phyloP scores from a whole-genome alignment of 92 coral and sea anemone genomes.

The Zoanthus sociatus region DNA sequence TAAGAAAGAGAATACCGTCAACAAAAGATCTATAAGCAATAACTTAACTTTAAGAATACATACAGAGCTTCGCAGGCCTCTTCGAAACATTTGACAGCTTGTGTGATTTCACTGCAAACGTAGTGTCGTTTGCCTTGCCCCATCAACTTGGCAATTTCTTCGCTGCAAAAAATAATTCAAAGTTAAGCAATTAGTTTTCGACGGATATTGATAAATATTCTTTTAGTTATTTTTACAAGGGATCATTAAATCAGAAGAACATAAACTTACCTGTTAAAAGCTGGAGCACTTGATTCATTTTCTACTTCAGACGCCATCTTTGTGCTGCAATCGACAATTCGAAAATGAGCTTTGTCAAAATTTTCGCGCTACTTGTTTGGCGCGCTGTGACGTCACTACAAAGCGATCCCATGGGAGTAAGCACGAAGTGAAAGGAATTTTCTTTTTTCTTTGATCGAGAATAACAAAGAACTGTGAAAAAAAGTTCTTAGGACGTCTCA shows the following conservation, averaged over 20 bases:
- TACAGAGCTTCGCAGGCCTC: conserved; percentile 89
- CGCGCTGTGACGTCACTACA: conserved; percentile 84
- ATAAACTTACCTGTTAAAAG: conserved; percentile 32
- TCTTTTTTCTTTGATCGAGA: too few species aligned
- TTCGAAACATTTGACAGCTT: conserved; percentile 98
- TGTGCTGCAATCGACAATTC: conserved; percentile 20
- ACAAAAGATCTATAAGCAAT: not conserved
- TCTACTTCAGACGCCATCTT: conserved; percentile 35
- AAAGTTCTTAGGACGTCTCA: too few species aligned
- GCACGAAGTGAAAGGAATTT: not conserved
- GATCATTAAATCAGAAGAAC: not conserved
- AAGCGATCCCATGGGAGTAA: not conserved
- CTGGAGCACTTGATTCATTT: conserved; percentile 14
- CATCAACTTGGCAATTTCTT: conserved; percentile 89
- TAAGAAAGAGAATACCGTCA: not conserved
- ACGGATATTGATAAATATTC: not conserved
- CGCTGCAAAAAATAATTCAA: conserved; percentile 63
- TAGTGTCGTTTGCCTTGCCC: conserved; percentile 90
- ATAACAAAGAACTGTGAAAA: too few species aligned
- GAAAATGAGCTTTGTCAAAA: conserved; percentile 32
- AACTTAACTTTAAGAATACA: conserved; percentile 33
- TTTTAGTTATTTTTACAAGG: not conserved
- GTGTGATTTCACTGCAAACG: conserved; percentile 86
- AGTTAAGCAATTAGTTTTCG: not conserved
- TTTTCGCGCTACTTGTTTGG: conserved; percentile 95